Base-by-base conservation (phyloP, 2,113 vertebrate species). In the Microtus montanus region DNA sequence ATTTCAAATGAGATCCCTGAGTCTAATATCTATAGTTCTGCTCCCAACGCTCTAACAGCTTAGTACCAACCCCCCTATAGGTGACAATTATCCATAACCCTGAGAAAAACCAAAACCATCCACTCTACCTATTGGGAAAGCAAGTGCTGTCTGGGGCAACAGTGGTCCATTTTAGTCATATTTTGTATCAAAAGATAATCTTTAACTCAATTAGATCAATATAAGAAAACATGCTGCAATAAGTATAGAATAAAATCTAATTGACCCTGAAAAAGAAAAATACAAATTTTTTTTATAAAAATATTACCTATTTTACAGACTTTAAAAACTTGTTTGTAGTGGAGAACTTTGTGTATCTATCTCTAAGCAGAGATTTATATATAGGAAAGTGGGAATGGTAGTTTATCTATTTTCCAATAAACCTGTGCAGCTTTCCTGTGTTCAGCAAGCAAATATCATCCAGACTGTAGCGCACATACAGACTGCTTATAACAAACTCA, bases 391-490 rank as follows among this genome's bases (percentile, higher is more conserved):
- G 28, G 47, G 54, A 10, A 84, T 90, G 52, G 10, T 80, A 9
- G 47, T 54, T 97, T 93, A 90, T 96, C 68, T 68, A 33, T 90
- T 35, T 96, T 92, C 61, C 83, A 95, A 41, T 89, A 49, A 93
- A 77, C 82, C 93, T 84, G 75, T 96, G 66, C 6, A 82, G 70
- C 58, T 94, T 95, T 83, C 88, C 33, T 90, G 13, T 93, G 1
- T 96, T 95, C 77, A 83, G 49, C 10, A 15, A 84, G 24, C 5
- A n/a, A 14, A 11, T 93, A 74, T 93, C 95, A 82, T 24, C 93
- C 38, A 95, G 89, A 15, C 83, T 97, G 9, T 54, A n/a, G 19
- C 2, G 78, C 35, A 54, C 49, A n/a, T 19, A 79, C 77, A 80
- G 49, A 80, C 19, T n/a, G 49, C 19, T 80, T 35, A 13, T n/a